These are phyloP conservation scores for Lates japonicus DNA, from an alignment of 2,797 vertebrate genomes.

Conservation along the genomic window DNA sequence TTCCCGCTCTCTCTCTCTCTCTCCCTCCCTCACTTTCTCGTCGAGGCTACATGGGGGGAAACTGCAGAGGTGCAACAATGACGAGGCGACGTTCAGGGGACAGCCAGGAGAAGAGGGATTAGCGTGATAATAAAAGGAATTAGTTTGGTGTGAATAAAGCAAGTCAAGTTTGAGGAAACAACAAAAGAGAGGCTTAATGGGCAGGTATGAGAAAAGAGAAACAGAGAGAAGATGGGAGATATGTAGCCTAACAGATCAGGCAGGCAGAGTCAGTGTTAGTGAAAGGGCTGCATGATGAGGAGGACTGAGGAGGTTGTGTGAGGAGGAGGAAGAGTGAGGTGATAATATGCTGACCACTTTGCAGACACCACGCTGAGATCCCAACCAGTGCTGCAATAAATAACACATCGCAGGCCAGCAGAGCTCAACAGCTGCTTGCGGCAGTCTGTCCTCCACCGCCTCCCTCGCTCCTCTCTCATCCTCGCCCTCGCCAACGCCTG, in stretches of 20 bases:
- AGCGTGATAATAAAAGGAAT: slow-evolving; percentile 46
- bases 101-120: slow-evolving; percentile 13
- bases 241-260: slow-evolving; percentile 46
- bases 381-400: slow-evolving; percentile 85
- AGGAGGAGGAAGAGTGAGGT: slow-evolving; percentile 58
- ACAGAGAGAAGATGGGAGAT: slow-evolving; percentile 31
- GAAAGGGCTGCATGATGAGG: slow-evolving; percentile 56
- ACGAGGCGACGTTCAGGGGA: slow-evolving; percentile 6
- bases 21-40: slow-evolving; percentile 1
- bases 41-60: slow-evolving; percentile 12
- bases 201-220: slow-evolving; percentile 15
- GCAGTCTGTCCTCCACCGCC: slow-evolving; percentile 57
- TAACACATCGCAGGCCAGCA: slow-evolving; percentile 80
- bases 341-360: slow-evolving; percentile 87
- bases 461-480: not conserved
- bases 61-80: slow-evolving; percentile 30
- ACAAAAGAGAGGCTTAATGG: slow-evolving; percentile 15
- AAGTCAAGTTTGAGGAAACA: slow-evolving; percentile 48
- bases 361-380: slow-evolving; percentile 81
- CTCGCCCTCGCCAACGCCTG: slow-evolving; percentile 34
- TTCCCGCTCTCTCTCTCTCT: not conserved
- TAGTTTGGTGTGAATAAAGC: slow-evolving; percentile 21
- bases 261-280: slow-evolving; percentile 51
- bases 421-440: slow-evolving; percentile 84
- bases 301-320: too few species aligned